Base-by-base conservation (phyloP, 2,888 invertebrate genomes). In the Lampropteryx suffumata region DNA sequence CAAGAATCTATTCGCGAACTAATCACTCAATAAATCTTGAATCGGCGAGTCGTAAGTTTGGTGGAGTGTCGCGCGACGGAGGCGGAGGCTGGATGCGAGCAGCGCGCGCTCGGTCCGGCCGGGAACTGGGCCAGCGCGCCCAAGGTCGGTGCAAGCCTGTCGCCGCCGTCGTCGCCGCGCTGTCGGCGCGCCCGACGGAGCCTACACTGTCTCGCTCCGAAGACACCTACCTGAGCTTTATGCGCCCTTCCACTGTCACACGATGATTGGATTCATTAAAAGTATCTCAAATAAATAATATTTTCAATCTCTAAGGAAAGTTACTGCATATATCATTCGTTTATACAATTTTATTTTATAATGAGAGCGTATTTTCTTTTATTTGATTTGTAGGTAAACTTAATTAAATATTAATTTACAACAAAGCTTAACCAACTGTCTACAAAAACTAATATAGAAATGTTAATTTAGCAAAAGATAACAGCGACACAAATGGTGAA, bases 1-100 rank as follows among this genome's bases (percentile, higher is more conserved):
- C 14, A 39, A 32, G 33, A 50, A 47, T 49, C 47, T 35, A 48
- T 43, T 47, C 65, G 64, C 61, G 54, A 61, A 67, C 48, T 64
- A 63, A 67, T 67, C 62, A 65, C 64, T 59, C 59, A 50, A 59
- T 57, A 57, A 46, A 55, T 59, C 56, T 55, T 57, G 55, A 55
- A 59, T 55, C 56, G 54, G 36, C 58, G 48, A 47, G 56, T 59
- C 46, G 42, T 49, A 55, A 55, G 55, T 61, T 53, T 44, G 35
- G 2, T 24, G 4, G 24, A 6, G 27, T 36, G 45, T 30, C 43
- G 48, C 41, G 43, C 40, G 50, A 40, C 46, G 50, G 55, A 40
- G 44, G 45, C 46, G 50, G 55, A 40, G 44, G 45, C 50, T 55
- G 49, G 37, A 46, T 46, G 47, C 37, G 44, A 37, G 51, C 49